phyloP scores from a whole-genome alignment of 1,140 invertebrate species.

The Ladona fulva region DNA sequence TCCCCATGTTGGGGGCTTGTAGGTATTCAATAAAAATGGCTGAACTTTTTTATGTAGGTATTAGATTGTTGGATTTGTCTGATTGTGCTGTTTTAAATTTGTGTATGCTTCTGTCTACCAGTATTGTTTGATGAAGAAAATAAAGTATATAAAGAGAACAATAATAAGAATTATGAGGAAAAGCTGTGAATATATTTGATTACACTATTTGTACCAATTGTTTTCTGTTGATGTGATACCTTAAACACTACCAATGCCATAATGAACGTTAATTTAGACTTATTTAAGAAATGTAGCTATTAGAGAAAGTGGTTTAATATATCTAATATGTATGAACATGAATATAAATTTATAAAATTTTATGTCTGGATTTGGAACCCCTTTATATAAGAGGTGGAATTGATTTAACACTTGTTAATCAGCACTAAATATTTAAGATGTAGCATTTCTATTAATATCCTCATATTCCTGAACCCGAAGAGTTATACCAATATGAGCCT shows the following conservation, averaged over 20 bases:
- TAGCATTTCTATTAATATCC: background rate
- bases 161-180: background rate
- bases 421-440: background rate
- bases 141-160: background rate
- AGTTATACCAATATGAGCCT: background rate
- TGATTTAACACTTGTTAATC: background rate
- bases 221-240: background rate
- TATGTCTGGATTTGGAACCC: background rate
- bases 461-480: background rate
- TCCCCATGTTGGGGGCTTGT: too few species aligned
- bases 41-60: too few species aligned
- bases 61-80: too few species aligned
- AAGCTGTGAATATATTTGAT: background rate
- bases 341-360: slow-evolving; percentile 1
- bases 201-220: background rate
- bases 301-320: background rate
- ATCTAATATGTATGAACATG: background rate
- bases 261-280: background rate
- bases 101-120: background rate
- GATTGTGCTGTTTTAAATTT: background rate
- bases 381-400: background rate
- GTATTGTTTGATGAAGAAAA: background rate
- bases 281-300: background rate
- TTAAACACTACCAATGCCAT: background rate
- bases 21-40: too few species aligned